These are phyloP conservation scores for Phyto melanocephala DNA, from an alignment of 2,888 invertebrate genomes.

Conservation along the genomic window DNA sequence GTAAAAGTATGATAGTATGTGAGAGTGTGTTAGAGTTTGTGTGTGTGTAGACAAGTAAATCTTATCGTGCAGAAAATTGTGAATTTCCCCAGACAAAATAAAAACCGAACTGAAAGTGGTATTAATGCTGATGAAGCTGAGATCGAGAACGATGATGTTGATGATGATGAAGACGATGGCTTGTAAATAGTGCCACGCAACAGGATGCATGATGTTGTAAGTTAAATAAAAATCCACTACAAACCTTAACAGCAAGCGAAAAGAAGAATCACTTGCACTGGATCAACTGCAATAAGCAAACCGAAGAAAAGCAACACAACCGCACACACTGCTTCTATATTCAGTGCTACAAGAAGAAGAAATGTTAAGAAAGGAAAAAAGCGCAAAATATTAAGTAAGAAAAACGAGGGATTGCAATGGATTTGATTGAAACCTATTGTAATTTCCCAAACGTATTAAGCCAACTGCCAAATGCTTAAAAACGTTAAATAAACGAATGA, in stretches of 20 bases:
- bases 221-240: constrained; percentile 43
- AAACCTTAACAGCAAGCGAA: constrained; percentile 51
- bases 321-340: constrained; percentile 8
- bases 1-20: background rate
- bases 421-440: constrained; percentile 77
- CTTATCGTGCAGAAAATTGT: constrained; percentile 77
- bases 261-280: constrained; percentile 34
- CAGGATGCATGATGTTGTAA: constrained; percentile 49
- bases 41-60: constrained; percentile 72
- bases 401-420: constrained; percentile 67
- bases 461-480: constrained; percentile 66
- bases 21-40: background rate
- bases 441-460: constrained; percentile 77
- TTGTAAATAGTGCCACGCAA: constrained; percentile 43
- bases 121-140: constrained; percentile 38
- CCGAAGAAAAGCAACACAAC: constrained; percentile 27
- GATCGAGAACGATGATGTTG: constrained; percentile 27
- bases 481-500: constrained; percentile 62
- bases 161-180: constrained; percentile 13
- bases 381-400: constrained; percentile 61
- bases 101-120: constrained; percentile 48
- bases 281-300: constrained; percentile 10
- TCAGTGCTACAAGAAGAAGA: constrained; percentile 1
- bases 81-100: constrained; percentile 75
- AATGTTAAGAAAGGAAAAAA: constrained; percentile 34